A percentile compares a stretch with the other conserved stretches of the same genome.
phyloP scores from a whole-genome alignment of 92 coral and sea anemone genomes.

The Scolanthus callimorphus region DNA sequence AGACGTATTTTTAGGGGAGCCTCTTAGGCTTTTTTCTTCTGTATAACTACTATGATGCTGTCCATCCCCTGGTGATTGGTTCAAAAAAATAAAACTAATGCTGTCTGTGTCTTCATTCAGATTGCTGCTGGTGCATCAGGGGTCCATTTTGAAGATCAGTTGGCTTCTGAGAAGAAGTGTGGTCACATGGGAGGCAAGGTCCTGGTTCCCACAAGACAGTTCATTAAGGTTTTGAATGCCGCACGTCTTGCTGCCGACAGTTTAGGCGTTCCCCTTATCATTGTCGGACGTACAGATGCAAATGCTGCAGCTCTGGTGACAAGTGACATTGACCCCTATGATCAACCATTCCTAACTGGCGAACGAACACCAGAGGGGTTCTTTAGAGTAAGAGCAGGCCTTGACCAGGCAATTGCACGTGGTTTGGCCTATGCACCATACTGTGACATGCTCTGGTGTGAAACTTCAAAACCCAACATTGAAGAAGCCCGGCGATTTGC shows the following conservation, averaged over 20 bases:
- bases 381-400: conserved; percentile 74
- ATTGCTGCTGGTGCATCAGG: conserved; percentile 94
- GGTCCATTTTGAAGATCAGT: conserved; percentile 96
- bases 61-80: too few relatives aligned
- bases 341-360: conserved; percentile 90
- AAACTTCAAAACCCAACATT: conserved; percentile 88
- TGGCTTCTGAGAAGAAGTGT: conserved; percentile 98
- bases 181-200: conserved; percentile 99
- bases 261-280: conserved; percentile 86
- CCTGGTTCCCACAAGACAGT: conserved; percentile 93
- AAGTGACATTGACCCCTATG: conserved; percentile 92
- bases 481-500: conserved; percentile 92
- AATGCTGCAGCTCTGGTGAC: conserved; percentile 93
- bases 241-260: conserved; percentile 91
- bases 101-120: conserved; percentile 17
- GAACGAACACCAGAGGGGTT: conserved; percentile 97
- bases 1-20: too few relatives aligned
- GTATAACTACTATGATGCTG: too few relatives aligned
- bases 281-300: conserved; percentile 96
- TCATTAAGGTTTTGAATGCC: conserved; percentile 89
- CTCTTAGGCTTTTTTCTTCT: too few relatives aligned
- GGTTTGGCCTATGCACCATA: conserved; percentile 95
- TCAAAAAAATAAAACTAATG: background rate
- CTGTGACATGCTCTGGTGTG: conserved; percentile 96
- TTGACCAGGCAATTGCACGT: conserved; percentile 93